Percentiles rank a stretch among this genome's conserved stretches.
phyloP scores from a whole-genome alignment of 2,888 invertebrate species.

The Drosophila anomelani region DNA sequence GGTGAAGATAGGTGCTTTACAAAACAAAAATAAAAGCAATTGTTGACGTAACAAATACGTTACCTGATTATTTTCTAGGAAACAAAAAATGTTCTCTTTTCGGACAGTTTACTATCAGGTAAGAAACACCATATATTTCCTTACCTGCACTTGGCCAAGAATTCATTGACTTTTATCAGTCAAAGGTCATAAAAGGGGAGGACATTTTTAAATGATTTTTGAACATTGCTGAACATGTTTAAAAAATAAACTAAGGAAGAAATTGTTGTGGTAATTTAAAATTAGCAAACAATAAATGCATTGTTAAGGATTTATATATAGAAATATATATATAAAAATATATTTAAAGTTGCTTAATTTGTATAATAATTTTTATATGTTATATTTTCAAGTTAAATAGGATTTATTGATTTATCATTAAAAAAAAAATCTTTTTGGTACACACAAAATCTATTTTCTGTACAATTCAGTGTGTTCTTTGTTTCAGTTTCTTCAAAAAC shows the following conservation, averaged over 20 bases:
- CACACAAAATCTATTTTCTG: too few species aligned
- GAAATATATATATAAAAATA: too few species aligned
- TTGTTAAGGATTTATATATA: too few species aligned
- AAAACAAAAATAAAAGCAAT: too few species aligned
- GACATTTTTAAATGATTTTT: background rate
- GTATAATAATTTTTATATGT: too few species aligned
- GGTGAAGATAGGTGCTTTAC: background rate
- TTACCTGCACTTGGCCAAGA: background rate
- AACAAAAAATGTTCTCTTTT: background rate
- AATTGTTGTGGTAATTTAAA: background rate
- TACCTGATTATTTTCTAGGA: too few species aligned
- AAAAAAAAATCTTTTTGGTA: too few species aligned
- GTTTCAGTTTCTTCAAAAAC: too few species aligned
- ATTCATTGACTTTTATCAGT: constrained; percentile 11
- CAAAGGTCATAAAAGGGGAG: constrained; percentile 8
- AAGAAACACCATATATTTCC: background rate
- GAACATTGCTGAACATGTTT: constrained; percentile 8
- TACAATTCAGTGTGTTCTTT: too few species aligned
- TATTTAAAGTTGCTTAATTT: too few species aligned
- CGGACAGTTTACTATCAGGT: background rate
- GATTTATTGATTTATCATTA: too few species aligned
- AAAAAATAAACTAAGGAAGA: background rate
- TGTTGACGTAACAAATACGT: background rate
- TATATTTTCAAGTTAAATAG: too few species aligned
- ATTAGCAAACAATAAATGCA: background rate